Percentiles rank a stretch among this genome's conserved stretches.
These are phyloP conservation scores for Mallotus villosus DNA, from an alignment of 2,797 vertebrate species.

Conservation along the genomic window DNA sequence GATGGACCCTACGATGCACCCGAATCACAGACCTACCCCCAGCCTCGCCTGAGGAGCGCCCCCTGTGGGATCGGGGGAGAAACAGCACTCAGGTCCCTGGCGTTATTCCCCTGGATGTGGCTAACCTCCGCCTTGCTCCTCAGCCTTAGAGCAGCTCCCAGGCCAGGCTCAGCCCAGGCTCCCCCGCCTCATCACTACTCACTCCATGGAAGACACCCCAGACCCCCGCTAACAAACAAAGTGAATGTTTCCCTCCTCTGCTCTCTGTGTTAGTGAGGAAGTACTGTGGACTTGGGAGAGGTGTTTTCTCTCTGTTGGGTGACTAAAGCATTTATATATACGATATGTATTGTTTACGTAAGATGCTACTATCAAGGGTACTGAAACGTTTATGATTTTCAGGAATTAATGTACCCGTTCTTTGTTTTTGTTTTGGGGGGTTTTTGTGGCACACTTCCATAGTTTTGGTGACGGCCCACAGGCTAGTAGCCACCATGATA, in stretches of 20 bases:
- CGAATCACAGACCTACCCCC: background rate
- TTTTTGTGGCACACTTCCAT: slow-evolving; percentile 61
- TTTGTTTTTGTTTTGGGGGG: slow-evolving; percentile 24
- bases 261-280: slow-evolving; percentile 23
- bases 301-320: slow-evolving; percentile 35
- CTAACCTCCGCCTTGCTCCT: background rate
- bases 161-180: too few species aligned
- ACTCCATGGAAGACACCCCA: slow-evolving; percentile 21
- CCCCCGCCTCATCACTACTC: background rate
- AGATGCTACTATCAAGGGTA: slow-evolving; percentile 74
- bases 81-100: slow-evolving; percentile 28
- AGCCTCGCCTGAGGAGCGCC: slow-evolving; percentile 25
- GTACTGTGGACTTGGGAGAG: slow-evolving; percentile 27
- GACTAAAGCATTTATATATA: slow-evolving; percentile 45
- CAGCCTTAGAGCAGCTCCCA: too few species aligned
- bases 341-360: slow-evolving; percentile 82
- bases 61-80: slow-evolving; percentile 33
- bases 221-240: slow-evolving; percentile 33
- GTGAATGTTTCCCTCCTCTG: slow-evolving; percentile 18
- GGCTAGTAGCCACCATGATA: slow-evolving; percentile 54
- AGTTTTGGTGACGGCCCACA: slow-evolving; percentile 48
- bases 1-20: background rate
- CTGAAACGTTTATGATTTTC: slow-evolving; percentile 59
- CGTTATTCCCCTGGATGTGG: background rate
- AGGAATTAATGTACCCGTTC: slow-evolving; percentile 61